Conservation (phyloP, 2,797 vertebrate genomes). For the Tragelaphus eurycerus region DNA sequence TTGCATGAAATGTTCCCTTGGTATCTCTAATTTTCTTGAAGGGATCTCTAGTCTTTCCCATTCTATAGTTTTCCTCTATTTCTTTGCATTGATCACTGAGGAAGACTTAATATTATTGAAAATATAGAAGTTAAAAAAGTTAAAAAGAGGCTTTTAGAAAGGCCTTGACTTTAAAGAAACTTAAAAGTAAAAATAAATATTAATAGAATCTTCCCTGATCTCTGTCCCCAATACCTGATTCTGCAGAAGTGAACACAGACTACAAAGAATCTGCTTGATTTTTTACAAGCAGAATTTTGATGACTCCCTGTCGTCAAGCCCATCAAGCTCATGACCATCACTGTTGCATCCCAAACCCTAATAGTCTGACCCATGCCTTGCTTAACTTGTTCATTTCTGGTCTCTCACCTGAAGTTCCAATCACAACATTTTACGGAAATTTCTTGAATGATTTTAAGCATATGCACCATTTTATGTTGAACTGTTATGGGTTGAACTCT, state of each 20-base stretch:
- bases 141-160: neutral
- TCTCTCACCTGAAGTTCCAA: neutral
- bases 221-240: neutral
- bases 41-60: too few species aligned
- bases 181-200: neutral
- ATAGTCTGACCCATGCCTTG: neutral
- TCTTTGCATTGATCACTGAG: too few species aligned
- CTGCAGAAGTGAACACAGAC: neutral
- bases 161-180: conserved; percentile 16
- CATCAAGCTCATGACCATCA: neutral
- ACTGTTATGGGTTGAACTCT: neutral
- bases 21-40: too few species aligned
- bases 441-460: neutral
- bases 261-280: neutral
- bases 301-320: neutral
- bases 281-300: neutral
- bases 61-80: too few species aligned
- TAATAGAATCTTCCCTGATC: neutral
- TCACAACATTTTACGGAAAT: neutral
- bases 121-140: neutral
- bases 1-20: too few species aligned
- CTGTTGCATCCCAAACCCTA: neutral
- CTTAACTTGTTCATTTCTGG: neutral
- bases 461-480: neutral
- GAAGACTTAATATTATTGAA: neutral